Evolutionary conservation across 2,797 vertebrate species (phyloP), one percentile per base, ranked within the genome.

Genomic region (Crypturellus tataupa): DNA sequence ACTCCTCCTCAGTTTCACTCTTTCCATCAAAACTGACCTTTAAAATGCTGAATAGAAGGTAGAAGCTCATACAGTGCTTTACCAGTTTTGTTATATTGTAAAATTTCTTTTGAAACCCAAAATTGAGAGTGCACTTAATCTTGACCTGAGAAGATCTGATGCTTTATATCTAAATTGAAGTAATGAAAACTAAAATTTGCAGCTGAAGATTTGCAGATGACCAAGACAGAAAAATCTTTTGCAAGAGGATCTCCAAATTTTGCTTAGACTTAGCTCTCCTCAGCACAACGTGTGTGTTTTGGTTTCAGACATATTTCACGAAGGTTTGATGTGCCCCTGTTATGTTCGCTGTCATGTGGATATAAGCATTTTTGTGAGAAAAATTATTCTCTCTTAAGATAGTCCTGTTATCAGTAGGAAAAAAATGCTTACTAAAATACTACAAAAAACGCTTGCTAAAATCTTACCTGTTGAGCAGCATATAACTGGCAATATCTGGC

Each of bases 201-300:
- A 44, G n/a, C 18, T 85, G 0, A 0, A 8, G 14, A 2, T 69
- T 4, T 3, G 1, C 4, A 67, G 42, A 44, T 92, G 70, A 79
- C 31, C 3, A 47, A 51, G 56, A 39, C 12, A 60, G n/a, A 31
- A 84, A 76, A 73, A 15, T 40, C 8, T 17, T 76, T 35, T 27
- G 67, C 12, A 46, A 24, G 10, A 82, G 56, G 6, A 37, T n/a
- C 7, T 25, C 92, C 17, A 78, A 17, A 58, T 79, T 16, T 85
- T 89, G 17, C 6, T 16, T 78, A 19, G 21, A 63, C 8, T 79
- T 78, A 46, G 16, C 23, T n/a, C 31, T 58, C 65, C 18, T 27
- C 16, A 37, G 4, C 1, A 17, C 27, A 8, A 37, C 31, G 68
- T 20, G 0, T 12, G 6, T 56, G 17, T 27, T 60, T 35, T 60